These are phyloP conservation scores for Neolamprologus sp. DNA, from an alignment of 2,113 vertebrate genomes.

Conservation along the genomic window DNA sequence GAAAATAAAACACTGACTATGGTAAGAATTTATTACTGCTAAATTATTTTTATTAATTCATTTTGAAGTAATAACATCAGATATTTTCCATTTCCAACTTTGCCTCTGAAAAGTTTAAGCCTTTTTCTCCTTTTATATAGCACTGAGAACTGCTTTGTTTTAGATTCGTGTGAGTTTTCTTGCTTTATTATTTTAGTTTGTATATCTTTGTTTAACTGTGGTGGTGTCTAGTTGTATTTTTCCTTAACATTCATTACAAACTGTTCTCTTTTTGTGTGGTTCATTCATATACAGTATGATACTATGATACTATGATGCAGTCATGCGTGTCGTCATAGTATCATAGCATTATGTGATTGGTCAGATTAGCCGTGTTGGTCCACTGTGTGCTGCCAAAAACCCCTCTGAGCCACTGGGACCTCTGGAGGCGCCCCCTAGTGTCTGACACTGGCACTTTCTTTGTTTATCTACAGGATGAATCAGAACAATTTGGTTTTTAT, in stretches of 20 bases:
- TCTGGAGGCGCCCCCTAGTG: neutral
- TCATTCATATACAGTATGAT: neutral
- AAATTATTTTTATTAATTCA: neutral
- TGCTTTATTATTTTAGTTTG: neutral
- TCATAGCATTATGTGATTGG: neutral
- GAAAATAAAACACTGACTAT: neutral
- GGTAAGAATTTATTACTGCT: accelerated
- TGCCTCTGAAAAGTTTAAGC: neutral
- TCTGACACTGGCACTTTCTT: neutral
- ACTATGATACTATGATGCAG: neutral
- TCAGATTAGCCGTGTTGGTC: neutral
- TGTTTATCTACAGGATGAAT: neutral
- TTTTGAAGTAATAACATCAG: neutral
- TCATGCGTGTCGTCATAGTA: neutral
- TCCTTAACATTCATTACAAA: neutral
- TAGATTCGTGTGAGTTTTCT: accelerated
- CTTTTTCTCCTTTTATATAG: neutral
- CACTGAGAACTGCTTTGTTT: neutral
- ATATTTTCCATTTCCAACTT: neutral
- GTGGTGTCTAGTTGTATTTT: neutral
- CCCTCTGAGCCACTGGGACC: neutral
- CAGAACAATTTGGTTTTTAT: neutral
- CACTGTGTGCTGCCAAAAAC: neutral
- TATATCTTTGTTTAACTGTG: accelerated
- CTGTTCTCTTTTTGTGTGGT: accelerated